Conservation (phyloP, 2,888 invertebrate species). For the Eupsilia transversa region DNA sequence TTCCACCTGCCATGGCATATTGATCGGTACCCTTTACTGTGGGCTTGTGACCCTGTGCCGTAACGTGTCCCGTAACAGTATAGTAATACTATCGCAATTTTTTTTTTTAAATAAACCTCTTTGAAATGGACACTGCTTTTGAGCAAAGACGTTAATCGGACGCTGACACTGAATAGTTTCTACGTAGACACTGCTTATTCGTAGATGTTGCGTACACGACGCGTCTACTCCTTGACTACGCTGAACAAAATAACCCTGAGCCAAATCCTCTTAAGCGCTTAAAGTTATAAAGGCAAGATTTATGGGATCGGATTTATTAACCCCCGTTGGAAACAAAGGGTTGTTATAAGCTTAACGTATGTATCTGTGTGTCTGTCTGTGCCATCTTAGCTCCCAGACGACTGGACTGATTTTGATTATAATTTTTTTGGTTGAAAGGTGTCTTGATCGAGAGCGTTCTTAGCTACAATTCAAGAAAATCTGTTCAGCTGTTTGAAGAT, state of each 20-base stretch:
- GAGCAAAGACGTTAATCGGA: neutral
- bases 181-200: neutral
- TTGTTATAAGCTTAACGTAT: no score
- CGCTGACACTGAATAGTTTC: neutral
- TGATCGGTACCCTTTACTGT: slow-evolving; percentile 38
- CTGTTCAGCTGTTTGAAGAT: no score
- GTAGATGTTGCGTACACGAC: neutral
- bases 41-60: slow-evolving; percentile 35
- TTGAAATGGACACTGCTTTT: neutral
- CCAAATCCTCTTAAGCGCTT: neutral
- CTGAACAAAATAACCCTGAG: neutral
- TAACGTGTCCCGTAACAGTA: slow-evolving; percentile 25
- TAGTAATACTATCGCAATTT: neutral
- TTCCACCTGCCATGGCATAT: slow-evolving; percentile 6
- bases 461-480: no score
- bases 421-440: no score
- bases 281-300: neutral
- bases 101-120: neutral
- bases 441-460: no score
- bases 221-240: neutral
- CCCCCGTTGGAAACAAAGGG: no score
- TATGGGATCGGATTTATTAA: neutral
- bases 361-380: no score
- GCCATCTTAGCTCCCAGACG: no score
- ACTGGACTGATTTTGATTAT: no score